Evolutionary conservation across 2,888 invertebrate species (phyloP), one percentile per base, ranked within the genome.

Genomic region (Polydesmus complanatus): DNA sequence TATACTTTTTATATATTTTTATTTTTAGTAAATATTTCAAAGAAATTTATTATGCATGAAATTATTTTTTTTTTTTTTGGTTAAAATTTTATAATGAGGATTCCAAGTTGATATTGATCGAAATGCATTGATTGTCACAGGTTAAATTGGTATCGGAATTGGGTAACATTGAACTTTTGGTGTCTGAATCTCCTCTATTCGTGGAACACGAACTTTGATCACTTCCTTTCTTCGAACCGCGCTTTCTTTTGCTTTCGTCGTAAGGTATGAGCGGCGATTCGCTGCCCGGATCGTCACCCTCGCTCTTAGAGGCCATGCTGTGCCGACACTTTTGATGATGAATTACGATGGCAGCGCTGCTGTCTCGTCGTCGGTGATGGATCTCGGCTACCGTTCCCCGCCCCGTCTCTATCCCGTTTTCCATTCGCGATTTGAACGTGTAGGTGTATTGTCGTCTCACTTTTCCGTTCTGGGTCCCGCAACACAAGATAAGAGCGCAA

Each of bases 401-500:
- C 37, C 37, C 14, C 37, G 37, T 37, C 14, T 14, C 37, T 8
- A 37, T 37, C 8, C 8, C 37, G 37, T 14, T 37, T 5, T 37
- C 37, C 11, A 21, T 58, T 19, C 3, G 26, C n/a, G 58, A 27
- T 27, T 58, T 58, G n/a, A 58, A 58, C 22, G 52, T 56, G 56
- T 56, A 56, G 22, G 49, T 52, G 14, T 60, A 49, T 21, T 60
- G 60, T 22, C 27, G 37, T 47, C 49, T 54, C 1, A 55, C 26
- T 25, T 37, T 54, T 3, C 26, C 50, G 55, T 25, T 60, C 25
- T 54, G 55, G 5, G 54, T 25, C 3, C 54, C 55, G 23, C 60
- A 60, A 50, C 60, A 60, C 48, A 60, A 49, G 8, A 55, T 37
- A 19, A 54, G 26, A 2, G 54, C 50, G 26, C 53, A 60, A 55